These are phyloP conservation scores for Drosophila cardini DNA, from an alignment of 1,140 invertebrate species.

Conservation along the genomic window DNA sequence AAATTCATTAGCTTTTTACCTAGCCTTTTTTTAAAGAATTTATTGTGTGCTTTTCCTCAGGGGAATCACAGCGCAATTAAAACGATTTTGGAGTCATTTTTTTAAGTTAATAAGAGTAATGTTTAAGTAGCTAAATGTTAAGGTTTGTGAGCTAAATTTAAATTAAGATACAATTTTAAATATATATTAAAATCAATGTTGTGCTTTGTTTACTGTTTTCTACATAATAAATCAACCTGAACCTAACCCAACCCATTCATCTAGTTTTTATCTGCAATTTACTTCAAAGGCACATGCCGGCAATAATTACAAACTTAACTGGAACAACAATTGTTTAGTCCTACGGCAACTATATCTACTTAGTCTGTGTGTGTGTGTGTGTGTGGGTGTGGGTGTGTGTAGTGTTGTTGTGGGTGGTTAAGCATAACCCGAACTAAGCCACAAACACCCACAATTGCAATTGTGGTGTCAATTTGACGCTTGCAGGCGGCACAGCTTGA, in stretches of 20 bases:
- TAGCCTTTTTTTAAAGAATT: background rate
- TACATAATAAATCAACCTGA: slow-evolving; percentile 33
- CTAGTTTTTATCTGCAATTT: slow-evolving; percentile 13
- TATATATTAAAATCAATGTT: background rate
- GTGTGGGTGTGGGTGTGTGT: background rate
- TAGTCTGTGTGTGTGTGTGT: background rate
- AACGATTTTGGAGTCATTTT: background rate
- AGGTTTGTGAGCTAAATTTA: background rate
- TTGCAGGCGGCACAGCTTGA: slow-evolving; percentile 73
- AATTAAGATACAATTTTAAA: background rate
- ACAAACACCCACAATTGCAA: slow-evolving; percentile 58
- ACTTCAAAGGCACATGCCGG: slow-evolving; percentile 44
- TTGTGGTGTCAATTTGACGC: slow-evolving; percentile 35
- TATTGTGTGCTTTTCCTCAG: background rate
- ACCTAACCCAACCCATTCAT: slow-evolving; percentile 60
- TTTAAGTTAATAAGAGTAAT: background rate
- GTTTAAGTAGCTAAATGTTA: background rate
- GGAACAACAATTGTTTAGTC: slow-evolving; percentile 20
- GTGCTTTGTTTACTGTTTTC: too few species aligned
- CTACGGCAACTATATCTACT: background rate
- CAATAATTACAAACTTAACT: slow-evolving; percentile 36
- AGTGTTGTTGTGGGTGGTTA: slow-evolving; percentile 14
- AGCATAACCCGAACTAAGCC: slow-evolving; percentile 17
- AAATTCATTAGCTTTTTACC: background rate
- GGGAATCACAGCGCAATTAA: background rate